Evolutionary conservation across 2,797 vertebrate species (phyloP), one percentile per base, ranked within the genome.

Genomic region (Micropoecilia bifurca): DNA sequence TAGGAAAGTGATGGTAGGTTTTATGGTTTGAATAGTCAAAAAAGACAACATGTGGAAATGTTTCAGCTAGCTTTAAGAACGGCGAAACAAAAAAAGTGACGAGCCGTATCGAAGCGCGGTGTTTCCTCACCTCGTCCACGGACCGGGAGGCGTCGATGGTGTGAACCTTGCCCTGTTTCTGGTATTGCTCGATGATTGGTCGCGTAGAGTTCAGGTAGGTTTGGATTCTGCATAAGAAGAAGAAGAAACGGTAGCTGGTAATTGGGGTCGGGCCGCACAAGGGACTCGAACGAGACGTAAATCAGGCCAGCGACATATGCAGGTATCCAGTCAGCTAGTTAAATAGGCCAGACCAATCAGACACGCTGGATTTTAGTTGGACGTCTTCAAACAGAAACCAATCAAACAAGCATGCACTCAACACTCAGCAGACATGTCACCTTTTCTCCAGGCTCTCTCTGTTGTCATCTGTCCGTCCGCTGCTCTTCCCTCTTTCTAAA

Each of bases 401-500:
- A 22, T 68, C 16, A 68, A 68, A 41, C 33, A 1, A n/a, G 10
- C 63, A 41, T 10, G 36, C 25, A 3, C n/a, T n/a, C 36, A 2
- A 20, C 25, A 3, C n/a, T n/a, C 36, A 2, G 8, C 20, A 41
- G 13, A 3, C 12, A 12, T n/a, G n/a, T 36, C 94, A 99, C 98
- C 98, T 97, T 95, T 99, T 99, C 85, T 97, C 96, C 95, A 99
- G 93, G 83, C 98, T 99, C 83, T 98, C 97, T 78, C 97, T 96
- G 96, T 99, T 99, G 92, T 99, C 99, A 28, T 99, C 99, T 12
- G 96, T 97, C 83, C 98, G 97, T 4, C 98, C 98, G 30, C 99
- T 99, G 95, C 96, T 98, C 91, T 99, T 98, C 72, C 99, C 98
- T 85, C 99, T 96, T 89, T 99, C 98, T 84, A 99, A 93, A 94